Percentiles rank a stretch among this genome's conserved stretches.
Conservation (phyloP, 92 coral and sea anemone species). For the Scolanthus callimorphus region DNA sequence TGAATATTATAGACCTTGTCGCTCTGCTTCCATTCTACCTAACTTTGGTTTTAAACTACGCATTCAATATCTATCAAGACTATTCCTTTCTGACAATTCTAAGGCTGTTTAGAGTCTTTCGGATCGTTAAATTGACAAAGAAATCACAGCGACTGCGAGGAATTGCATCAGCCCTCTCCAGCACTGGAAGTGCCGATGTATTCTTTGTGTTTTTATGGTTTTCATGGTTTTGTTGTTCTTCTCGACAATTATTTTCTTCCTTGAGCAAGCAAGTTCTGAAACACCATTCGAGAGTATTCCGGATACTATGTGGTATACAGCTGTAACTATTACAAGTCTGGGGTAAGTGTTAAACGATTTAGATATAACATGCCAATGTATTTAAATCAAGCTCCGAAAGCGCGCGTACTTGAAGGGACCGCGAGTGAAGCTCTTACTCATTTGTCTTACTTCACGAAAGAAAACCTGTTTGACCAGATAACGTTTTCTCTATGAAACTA, state of each 20-base stretch:
- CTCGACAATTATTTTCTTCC: conserved; percentile 37
- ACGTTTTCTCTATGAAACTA: too few species aligned
- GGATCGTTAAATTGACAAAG: conserved; percentile 40
- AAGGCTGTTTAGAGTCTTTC: conserved; percentile 43
- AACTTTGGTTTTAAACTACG: conserved; percentile 19
- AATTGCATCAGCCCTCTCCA: conserved; percentile 9
- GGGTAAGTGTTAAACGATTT: conserved; percentile 64
- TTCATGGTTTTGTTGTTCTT: conserved; percentile 27
- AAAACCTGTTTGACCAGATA: too few species aligned
- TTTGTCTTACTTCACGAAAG: too few species aligned
- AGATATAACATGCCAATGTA: too few species aligned
- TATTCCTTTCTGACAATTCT: conserved; percentile 35
- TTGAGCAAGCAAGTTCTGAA: conserved; percentile 24
- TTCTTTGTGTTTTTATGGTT: conserved; percentile 23
- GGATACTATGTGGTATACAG: conserved; percentile 60
- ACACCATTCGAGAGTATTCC: conserved; percentile 42
- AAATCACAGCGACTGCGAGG: conserved; percentile 22
- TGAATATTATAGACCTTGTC: conserved; percentile 42
- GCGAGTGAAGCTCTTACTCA: too few species aligned
- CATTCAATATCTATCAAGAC: conserved; percentile 21
- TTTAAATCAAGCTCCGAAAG: too few species aligned
- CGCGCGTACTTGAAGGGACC: too few species aligned
- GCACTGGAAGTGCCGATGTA: conserved; percentile 21
- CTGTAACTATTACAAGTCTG: conserved; percentile 53
- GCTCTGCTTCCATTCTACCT: conserved; percentile 46